phyloP scores from a whole-genome alignment of 2,888 invertebrate species.

The Lumbricus terrestris region DNA sequence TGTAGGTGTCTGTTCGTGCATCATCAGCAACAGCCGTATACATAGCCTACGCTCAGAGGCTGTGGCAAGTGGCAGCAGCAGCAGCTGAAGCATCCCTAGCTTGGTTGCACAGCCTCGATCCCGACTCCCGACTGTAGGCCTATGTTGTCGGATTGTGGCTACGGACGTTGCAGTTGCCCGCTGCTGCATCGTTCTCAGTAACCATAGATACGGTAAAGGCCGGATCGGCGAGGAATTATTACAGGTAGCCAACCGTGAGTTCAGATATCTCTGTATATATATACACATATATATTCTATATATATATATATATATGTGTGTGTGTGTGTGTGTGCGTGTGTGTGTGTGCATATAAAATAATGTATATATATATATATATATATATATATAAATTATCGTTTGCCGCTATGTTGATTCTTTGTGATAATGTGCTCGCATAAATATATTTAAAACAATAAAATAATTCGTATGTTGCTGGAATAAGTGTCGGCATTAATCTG shows the following conservation, averaged over 20 bases:
- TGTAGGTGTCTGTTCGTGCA: not conserved
- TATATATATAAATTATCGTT: no score
- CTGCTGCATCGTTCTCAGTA: not conserved
- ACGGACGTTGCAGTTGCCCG: not conserved
- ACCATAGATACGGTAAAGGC: not conserved
- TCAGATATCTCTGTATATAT: not conserved
- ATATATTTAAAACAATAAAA: not conserved
- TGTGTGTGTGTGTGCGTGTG: no score
- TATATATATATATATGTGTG: no score
- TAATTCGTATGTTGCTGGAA: not conserved
- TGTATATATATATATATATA: no score
- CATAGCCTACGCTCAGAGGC: not conserved
- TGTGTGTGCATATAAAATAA: no score
- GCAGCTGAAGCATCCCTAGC: not conserved
- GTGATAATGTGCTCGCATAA: not conserved
- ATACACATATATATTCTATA: no score
- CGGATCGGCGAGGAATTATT: not conserved
- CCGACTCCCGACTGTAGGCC: no score
- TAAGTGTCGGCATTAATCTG: not conserved
- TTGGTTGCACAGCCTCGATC: not conserved
- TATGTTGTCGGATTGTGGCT: not conserved
- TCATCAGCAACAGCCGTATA: not conserved
- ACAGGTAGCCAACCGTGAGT: not conserved
- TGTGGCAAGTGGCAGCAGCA: not conserved
- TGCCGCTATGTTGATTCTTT: no score